Evolutionary conservation across 2,888 invertebrate species (phyloP), one percentile per base, ranked within the genome.

Genomic region (Macrostomum cliftonense): DNA sequence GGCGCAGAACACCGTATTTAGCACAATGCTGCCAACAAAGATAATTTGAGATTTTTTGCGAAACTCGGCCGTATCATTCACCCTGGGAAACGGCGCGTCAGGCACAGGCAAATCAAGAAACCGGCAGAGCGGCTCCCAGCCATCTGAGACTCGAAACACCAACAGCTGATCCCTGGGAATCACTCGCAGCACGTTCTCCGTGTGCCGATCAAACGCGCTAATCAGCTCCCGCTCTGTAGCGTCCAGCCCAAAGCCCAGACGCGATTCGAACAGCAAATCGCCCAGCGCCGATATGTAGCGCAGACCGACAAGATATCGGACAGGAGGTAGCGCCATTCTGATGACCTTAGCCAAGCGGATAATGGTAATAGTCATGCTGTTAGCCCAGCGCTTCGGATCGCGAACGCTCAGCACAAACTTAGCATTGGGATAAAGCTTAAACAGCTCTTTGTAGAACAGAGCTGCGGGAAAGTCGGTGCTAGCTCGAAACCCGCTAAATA

Each of bases 391-490:
- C 39, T 49, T 38, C 11, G 40, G 17, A 39, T 50, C 40, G 4
- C 50, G 50, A 13, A 39, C 28, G 4, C 11, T 50, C 17, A 50
- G 36, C 7, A 50, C 43, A n/a, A 51, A 43, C 44, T 51, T 51
- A 16, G 50, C 51, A 19, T 51, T 42, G 13, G 51, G 51, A 50
- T 51, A 51, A 43, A 51, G 12, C 2, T 42, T 14, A 12, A 51
- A 13, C 9, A 51, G 21, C 44, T 52, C 50, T 39, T 52, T 50
- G 19, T 51, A 51, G 37, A 51, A 50, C 14, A 16, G 1, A 14
- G 16, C 7, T 9, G 43, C 37, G 12, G 51, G 51, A 19, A 13
- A 50, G 28, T 51, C 51, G 2, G 44, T 38, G 13, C 43, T 43
- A n/a, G 51, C 13, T 28, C 14, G 5, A 28, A 50, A 51, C 20